Conservation (phyloP, 2,797 vertebrate species). For the Nothura maculosa region DNA sequence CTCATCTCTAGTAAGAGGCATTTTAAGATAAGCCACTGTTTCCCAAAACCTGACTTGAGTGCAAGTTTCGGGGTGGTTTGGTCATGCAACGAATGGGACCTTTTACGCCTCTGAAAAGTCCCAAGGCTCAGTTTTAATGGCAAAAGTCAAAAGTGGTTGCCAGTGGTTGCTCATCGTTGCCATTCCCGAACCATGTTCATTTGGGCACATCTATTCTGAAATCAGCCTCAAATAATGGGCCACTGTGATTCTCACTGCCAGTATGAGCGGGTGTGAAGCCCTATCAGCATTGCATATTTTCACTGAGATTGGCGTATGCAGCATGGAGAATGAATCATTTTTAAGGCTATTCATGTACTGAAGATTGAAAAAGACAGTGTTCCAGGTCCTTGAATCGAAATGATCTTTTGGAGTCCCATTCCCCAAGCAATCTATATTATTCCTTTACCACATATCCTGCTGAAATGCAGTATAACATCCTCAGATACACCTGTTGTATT, state of each 20-base stretch:
- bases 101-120: slow-evolving; percentile 23
- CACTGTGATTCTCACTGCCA: background rate
- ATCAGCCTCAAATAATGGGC: background rate
- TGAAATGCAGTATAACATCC: background rate
- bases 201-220: background rate
- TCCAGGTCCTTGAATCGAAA: background rate
- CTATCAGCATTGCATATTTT: background rate
- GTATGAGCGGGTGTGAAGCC: background rate
- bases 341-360: background rate
- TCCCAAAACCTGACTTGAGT: background rate
- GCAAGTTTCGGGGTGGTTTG: background rate
- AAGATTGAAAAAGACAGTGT: background rate
- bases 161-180: background rate
- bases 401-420: slow-evolving; percentile 10
- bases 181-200: background rate
- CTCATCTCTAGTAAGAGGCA: background rate
- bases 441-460: background rate
- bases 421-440: background rate
- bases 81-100: background rate
- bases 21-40: background rate
- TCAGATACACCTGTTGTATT: background rate
- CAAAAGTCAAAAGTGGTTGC: background rate
- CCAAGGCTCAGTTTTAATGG: background rate
- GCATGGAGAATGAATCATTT: background rate
- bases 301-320: background rate